Evolutionary conservation across 2,888 invertebrate species (phyloP).

Genomic region (Mystacides longicornis): DNA sequence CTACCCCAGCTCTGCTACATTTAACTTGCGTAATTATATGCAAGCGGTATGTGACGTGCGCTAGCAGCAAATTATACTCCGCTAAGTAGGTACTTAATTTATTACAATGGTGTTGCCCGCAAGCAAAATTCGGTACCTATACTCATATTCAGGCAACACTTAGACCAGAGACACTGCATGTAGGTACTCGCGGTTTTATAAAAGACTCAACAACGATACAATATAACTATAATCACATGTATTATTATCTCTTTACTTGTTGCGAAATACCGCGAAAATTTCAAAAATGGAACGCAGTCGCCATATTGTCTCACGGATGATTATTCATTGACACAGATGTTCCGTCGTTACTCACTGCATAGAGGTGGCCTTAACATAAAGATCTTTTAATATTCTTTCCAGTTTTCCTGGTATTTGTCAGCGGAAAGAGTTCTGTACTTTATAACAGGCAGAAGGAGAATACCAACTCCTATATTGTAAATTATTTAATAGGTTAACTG

Average conservation of each 20-base stretch:
- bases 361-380: too few relatives aligned
- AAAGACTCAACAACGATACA: background rate
- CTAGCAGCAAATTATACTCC: too few relatives aligned
- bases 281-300: slow-evolving; percentile 22
- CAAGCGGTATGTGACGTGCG: too few relatives aligned
- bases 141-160: background rate
- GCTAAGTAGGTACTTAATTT: background rate
- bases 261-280: slow-evolving; percentile 22
- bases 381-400: too few relatives aligned
- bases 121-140: background rate
- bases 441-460: too few relatives aligned
- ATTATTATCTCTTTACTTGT: background rate
- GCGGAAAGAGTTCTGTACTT: too few relatives aligned
- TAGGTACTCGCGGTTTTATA: background rate
- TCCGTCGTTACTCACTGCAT: too few relatives aligned
- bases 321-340: too few relatives aligned
- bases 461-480: too few relatives aligned
- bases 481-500: too few relatives aligned
- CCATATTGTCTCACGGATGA: slow-evolving; percentile 10
- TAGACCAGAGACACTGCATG: background rate
- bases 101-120: background rate
- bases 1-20: too few relatives aligned
- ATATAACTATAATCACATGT: background rate
- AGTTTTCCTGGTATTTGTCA: too few relatives aligned
- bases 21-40: background rate